Conservation (phyloP, 2,113 vertebrate species). For the Rhizomys pruinosus region DNA sequence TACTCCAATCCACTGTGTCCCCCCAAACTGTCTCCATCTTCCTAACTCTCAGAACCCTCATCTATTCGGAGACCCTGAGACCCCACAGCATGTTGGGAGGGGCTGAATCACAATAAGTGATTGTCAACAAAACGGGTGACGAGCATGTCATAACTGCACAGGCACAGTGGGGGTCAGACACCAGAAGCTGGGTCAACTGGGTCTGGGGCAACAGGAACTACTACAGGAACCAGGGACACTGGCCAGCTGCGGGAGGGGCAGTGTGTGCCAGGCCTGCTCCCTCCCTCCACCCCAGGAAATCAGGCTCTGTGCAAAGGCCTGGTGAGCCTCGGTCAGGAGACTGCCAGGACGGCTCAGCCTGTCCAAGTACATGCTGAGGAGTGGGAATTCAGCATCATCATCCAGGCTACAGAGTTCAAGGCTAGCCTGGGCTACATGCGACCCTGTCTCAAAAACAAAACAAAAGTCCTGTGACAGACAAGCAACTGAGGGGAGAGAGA, state of each 20-base stretch:
- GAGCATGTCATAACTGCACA: background rate
- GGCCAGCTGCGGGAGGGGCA: too few relatives aligned
- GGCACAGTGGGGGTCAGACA: too few relatives aligned
- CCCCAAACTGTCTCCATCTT: background rate
- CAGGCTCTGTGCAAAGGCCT: too few relatives aligned
- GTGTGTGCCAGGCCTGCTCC: background rate
- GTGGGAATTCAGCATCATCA: background rate
- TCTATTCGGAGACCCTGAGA: rapidly evolving
- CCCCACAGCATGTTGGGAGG: too few relatives aligned
- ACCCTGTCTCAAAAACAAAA: background rate
- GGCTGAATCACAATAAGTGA: background rate
- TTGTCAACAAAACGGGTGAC: background rate
- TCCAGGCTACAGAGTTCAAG: background rate
- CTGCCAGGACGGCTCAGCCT: too few relatives aligned
- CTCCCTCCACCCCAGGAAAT: background rate
- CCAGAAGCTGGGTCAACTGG: too few relatives aligned
- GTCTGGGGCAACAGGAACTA: background rate
- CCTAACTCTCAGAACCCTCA: too few relatives aligned
- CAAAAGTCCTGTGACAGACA: background rate
- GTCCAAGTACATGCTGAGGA: too few relatives aligned
- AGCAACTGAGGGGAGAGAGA: too few relatives aligned
- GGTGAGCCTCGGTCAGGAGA: background rate
- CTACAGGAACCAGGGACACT: background rate
- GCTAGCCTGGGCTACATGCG: background rate
- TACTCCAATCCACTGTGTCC: background rate